These are phyloP conservation scores for Rhynchotus rufescens DNA, from an alignment of 2,797 vertebrate genomes.

Conservation along the genomic window DNA sequence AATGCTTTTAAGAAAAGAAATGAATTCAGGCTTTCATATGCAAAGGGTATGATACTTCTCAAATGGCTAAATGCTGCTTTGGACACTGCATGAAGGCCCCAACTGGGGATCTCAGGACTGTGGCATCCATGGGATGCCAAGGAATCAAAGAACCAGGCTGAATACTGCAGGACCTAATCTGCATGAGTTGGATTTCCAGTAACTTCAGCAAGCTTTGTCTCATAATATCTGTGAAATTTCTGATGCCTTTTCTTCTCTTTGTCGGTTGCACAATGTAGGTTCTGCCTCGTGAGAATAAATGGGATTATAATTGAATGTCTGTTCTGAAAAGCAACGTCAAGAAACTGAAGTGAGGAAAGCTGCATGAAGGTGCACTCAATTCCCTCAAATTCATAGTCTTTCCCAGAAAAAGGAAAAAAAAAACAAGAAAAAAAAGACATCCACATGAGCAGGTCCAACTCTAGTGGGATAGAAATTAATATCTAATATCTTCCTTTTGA, in stretches of 20 bases:
- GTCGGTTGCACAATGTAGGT: neutral
- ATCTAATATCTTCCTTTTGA: neutral
- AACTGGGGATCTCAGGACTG: neutral
- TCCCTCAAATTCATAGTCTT: neutral
- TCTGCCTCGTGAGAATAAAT: neutral
- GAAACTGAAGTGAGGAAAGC: neutral
- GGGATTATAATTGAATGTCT: neutral
- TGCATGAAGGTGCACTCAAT: neutral
- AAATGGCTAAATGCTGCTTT: neutral
- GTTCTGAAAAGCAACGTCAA: neutral
- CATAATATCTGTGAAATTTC: rapidly evolving
- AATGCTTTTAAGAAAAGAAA: neutral
- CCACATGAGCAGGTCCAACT: neutral
- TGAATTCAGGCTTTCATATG: rapidly evolving
- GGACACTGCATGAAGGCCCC: neutral
- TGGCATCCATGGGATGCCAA: neutral
- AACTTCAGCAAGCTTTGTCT: neutral
- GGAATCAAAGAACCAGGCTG: neutral
- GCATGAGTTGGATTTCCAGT: neutral
- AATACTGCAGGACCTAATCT: rapidly evolving
- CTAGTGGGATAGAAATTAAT: neutral
- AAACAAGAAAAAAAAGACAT: neutral
- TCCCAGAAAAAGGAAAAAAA: neutral
- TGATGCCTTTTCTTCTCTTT: neutral
- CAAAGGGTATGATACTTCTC: neutral